Base-by-base conservation (phyloP, 1,140 invertebrate species). In the Neoseiulus cucumeris region DNA sequence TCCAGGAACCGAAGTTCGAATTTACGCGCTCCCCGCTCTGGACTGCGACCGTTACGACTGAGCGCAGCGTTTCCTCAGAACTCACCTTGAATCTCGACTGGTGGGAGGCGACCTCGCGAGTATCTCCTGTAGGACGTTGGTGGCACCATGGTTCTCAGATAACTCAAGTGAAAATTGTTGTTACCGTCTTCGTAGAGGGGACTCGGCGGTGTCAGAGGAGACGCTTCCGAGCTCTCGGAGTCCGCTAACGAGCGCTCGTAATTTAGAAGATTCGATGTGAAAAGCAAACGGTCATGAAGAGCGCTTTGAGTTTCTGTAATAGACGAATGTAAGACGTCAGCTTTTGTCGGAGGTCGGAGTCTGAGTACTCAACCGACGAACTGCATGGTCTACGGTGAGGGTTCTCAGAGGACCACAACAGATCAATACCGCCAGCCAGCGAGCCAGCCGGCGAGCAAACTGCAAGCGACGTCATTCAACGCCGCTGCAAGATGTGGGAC, bases 241-340 rank as follows among this genome's bases (percentile, higher is more conserved):
- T 20, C 51, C 25, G 12, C 51, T 17, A 59, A 25, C 1, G 51
- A 25, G 2, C 22, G 51, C 22, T 59, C 22, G 51, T 20, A 59
- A 9, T 25, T 59, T 33, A 1, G 51, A 29, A 59, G 22, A 59
- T 25, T 59, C 25, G 25, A 29, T 18, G 25, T 59, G 22, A 59
- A 59, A 14, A 59, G 51, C 22, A 59, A 20, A 59, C 51, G 51
- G 51, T 59, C 51, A 25, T 59, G 51, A 59, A 59, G 51, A 59
- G 22, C 51, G 51, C 51, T 59, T 20, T 59, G 51, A 20, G 14
- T 59, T 33, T 59, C 51, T 59, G 51, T 12, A 25, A 25, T 20
- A 39, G 33, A 39, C 9, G 33, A 39, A 39, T 9, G 33, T 39
- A 39, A 4, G 33, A 39, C 33, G 33, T 39, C 33, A 39, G 33